A percentile compares a stretch with the other conserved stretches of the same genome.
Evolutionary conservation across 1,140 invertebrate genomes (phyloP).

Genomic region (Bombus polaris): DNA sequence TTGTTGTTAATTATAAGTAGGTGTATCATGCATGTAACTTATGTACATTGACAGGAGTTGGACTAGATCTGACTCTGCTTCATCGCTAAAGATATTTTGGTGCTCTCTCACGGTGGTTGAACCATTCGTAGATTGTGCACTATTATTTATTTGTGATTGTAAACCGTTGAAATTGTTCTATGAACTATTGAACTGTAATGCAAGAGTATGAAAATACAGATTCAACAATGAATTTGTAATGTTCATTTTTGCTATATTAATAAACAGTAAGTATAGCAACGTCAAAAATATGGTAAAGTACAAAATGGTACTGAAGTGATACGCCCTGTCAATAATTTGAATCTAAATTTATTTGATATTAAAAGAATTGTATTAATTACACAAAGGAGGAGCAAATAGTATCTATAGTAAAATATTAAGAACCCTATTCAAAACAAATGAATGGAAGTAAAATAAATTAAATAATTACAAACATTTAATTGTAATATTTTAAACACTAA

Average conservation of each 20-base stretch:
- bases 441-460: conserved; percentile 25
- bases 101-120: conserved; percentile 52
- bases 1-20: conserved; percentile 79
- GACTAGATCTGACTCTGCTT: conserved; percentile 40
- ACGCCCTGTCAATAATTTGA: neutral
- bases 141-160: conserved; percentile 70
- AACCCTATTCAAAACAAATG: neutral
- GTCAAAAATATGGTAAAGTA: conserved; percentile 3
- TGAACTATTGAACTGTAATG: conserved; percentile 48
- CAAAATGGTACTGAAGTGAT: conserved; percentile 25
- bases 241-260: conserved; percentile 23
- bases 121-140: conserved; percentile 47
- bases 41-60: conserved; percentile 63
- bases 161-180: conserved; percentile 51
- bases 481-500: neutral
- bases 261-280: neutral
- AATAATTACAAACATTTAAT: neutral
- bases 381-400: neutral
- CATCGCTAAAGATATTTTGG: conserved; percentile 54
- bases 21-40: conserved; percentile 66
- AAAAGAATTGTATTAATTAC: conserved; percentile 1
- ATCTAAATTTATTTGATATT: neutral
- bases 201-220: conserved; percentile 63
- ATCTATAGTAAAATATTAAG: conserved; percentile 6
- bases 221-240: conserved; percentile 54